Base-by-base conservation (phyloP, 2,797 vertebrate species). In the Schizothorax lantsangensis region DNA sequence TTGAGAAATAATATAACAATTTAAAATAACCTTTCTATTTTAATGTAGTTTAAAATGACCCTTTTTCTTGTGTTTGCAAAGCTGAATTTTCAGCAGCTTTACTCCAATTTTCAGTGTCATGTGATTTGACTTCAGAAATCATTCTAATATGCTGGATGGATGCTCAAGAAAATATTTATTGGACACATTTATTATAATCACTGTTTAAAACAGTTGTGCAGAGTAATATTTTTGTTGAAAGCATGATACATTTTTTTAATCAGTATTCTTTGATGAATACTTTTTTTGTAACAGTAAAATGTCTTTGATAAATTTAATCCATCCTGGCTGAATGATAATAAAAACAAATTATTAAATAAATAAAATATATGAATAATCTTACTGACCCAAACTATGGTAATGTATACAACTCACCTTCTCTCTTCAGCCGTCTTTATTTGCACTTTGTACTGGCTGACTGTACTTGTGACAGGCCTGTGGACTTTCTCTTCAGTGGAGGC, bases 391-490 rank as follows among this genome's bases (percentile, higher is more conserved):
- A 73, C 40, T 15, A 49, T 59, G 21, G 54, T n/a, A 79, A 23
- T 66, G 19, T 52, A 21, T 11, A 40, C 19, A 45, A 62, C 78
- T 84, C 92, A 99, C 98, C 94, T 96, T 91, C 94, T 95, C 64
- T 97, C 95, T 88, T 97, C 96, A 6, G 91, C 88, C 0, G 96
- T 93, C 84, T 97, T 95, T 86, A 87, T 92, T 4, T 38, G 84
- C 6, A 89, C 64, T 86, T 92, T 92, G 91, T 95, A 95, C 82
- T 95, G 94, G 79, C 94, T 95, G 78, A 92, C 33, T 54, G 84
- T 77, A 86, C 49, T 86, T 4, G 92, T 88, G 88, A 79, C 88
- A 77, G 93, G 92, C 81, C 92, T 95, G 71, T 40, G 88, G 64
- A 88, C 91, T 88, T 89, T 93, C 85, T 81, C 91, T 47, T 93